A percentile compares a stretch with the other conserved stretches of the same genome.
Evolutionary conservation across 2,797 vertebrate genomes (phyloP).

Genomic region (Hemibagrus guttatus): DNA sequence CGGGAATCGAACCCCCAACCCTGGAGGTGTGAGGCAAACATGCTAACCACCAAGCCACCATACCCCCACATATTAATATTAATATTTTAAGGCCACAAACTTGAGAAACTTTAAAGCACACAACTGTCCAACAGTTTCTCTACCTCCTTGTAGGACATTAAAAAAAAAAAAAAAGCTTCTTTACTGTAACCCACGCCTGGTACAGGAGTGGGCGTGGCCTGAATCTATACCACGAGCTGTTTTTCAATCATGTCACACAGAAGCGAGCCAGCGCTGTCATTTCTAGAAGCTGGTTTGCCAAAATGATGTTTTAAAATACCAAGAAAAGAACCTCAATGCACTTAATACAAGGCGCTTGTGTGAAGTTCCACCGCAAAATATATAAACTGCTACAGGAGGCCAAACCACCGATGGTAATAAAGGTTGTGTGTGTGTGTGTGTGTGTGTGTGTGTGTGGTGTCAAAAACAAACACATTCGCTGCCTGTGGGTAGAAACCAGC

Average conservation of each 20-base stretch:
- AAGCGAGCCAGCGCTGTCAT: neutral
- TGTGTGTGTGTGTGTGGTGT: neutral
- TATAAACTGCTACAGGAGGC: neutral
- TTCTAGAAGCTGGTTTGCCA: neutral
- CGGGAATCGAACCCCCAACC: no score
- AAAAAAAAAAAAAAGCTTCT: neutral
- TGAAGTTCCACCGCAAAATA: neutral
- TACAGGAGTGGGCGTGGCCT: neutral
- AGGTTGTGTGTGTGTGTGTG: neutral
- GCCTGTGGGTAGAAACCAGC: neutral
- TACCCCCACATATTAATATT: no score
- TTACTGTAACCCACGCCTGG: neutral
- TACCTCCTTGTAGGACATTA: neutral
- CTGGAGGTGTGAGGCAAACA: no score
- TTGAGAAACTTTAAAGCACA: neutral
- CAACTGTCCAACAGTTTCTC: neutral
- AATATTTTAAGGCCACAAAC: neutral
- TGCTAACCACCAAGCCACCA: no score
- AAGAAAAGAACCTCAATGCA: neutral
- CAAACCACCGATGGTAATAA: neutral
- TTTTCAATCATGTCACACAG: neutral
- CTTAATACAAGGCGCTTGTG: neutral
- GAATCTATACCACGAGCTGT: neutral
- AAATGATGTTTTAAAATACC: neutral
- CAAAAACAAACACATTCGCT: neutral